Evolutionary conservation across 1,140 invertebrate species (phyloP).

Genomic region (Caenorhabditis remanei): DNA sequence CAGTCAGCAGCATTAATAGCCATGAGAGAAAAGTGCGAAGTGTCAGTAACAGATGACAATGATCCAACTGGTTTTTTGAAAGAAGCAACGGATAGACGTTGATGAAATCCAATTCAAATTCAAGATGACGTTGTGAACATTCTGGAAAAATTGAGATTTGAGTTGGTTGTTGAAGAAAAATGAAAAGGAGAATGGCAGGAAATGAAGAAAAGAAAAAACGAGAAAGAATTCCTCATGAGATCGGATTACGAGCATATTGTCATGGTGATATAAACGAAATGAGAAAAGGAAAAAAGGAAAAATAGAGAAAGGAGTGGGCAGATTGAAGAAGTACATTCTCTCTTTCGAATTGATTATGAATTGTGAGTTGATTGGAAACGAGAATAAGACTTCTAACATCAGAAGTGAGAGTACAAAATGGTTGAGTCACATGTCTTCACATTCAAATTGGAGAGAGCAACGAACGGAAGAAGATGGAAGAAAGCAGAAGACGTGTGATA

Average conservation of each 20-base stretch:
- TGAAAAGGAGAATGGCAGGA: neutral
- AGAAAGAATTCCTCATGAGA: slow-evolving; percentile 9
- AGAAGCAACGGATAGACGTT: neutral
- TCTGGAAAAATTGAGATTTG: slow-evolving; percentile 1
- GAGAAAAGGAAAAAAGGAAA: neutral
- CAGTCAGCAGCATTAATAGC: neutral
- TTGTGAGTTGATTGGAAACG: slow-evolving; percentile 28
- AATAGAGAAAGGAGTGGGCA: neutral
- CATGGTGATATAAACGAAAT: neutral
- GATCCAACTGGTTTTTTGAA: slow-evolving; percentile 32
- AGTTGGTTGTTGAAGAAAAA: neutral
- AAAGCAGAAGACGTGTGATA: slow-evolving; percentile 11
- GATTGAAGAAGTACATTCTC: neutral
- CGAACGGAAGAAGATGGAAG: neutral
- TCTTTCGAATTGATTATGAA: neutral
- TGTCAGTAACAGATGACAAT: slow-evolving; percentile 35
- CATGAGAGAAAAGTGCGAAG: slow-evolving; percentile 14
- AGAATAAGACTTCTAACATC: slow-evolving; percentile 5
- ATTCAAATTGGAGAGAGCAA: neutral
- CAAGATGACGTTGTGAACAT: neutral
- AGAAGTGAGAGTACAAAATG: neutral
- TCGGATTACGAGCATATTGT: slow-evolving; percentile 36
- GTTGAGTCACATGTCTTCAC: slow-evolving; percentile 24
- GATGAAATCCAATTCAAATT: neutral
- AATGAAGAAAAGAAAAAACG: neutral